Evolutionary conservation across 2,113 vertebrate genomes (phyloP).

Genomic region (Prolemur simus): DNA sequence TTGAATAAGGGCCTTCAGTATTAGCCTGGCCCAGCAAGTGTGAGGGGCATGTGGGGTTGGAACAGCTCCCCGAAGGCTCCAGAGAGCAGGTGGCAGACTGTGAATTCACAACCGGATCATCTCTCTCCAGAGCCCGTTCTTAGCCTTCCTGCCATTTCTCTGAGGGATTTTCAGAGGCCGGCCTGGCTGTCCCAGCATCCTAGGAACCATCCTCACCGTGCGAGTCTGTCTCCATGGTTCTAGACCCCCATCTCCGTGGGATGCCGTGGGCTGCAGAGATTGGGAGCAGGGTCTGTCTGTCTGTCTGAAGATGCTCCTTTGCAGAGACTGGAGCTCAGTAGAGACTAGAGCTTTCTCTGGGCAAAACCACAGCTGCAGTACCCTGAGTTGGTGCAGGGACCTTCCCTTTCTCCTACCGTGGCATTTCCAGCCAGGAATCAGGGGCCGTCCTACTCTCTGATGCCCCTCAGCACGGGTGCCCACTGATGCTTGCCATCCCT

Average conservation of each 20-base stretch:
- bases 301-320: background rate
- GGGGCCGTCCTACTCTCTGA: background rate
- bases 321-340: background rate
- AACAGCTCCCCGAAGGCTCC: background rate
- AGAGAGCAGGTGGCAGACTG: too few relatives aligned
- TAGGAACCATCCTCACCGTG: accelerated
- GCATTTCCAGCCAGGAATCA: background rate
- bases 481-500: background rate
- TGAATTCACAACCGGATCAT: background rate
- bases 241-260: background rate
- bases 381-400: background rate
- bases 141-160: background rate
- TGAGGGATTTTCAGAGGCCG: background rate
- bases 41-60: background rate
- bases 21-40: background rate
- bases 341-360: background rate
- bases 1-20: background rate
- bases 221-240: background rate
- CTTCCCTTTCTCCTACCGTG: background rate
- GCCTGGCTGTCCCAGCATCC: background rate
- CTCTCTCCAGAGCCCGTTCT: background rate
- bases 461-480: background rate
- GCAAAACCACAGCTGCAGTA: accelerated
- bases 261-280: background rate
- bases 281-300: background rate